Percentiles rank a stretch among this genome's conserved stretches.
Conservation (phyloP, 2,113 vertebrate genomes). For the Uria lomvia region DNA sequence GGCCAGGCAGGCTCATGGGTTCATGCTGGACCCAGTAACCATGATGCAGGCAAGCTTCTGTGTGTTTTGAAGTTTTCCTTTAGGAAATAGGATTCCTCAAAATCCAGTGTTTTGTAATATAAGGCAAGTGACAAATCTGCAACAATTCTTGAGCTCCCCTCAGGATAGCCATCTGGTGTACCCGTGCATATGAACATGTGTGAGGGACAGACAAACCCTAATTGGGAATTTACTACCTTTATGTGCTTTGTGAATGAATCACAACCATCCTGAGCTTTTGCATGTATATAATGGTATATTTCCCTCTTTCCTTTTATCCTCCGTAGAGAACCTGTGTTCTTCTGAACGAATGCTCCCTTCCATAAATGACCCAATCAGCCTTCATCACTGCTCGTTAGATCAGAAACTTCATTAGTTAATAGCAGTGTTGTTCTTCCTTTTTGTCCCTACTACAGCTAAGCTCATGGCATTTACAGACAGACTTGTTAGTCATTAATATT, state of each 20-base stretch:
- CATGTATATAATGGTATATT: background rate
- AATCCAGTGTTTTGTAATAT: background rate
- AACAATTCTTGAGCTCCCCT: accelerated
- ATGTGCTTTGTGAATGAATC: background rate
- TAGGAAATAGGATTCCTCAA: background rate
- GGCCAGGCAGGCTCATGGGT: background rate
- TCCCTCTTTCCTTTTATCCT: background rate
- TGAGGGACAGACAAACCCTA: background rate
- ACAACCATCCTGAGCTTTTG: background rate
- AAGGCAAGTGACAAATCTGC: background rate
- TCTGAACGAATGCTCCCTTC: background rate
- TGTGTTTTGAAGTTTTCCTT: background rate
- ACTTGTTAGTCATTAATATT: constrained; percentile 61
- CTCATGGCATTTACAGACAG: constrained; percentile 32
- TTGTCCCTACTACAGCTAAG: background rate
- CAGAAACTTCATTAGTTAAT: constrained; percentile 48
- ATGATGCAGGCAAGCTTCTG: background rate
- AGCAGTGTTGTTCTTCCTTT: constrained; percentile 3
- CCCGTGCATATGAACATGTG: accelerated
- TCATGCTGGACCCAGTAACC: accelerated
- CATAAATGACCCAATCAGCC: background rate
- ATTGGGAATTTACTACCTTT: background rate
- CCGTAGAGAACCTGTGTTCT: background rate
- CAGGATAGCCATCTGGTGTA: background rate
- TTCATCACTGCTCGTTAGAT: background rate